Percentiles rank a stretch among this genome's conserved stretches.
phyloP scores from a whole-genome alignment of 2,888 invertebrate genomes.

The Uropetala carovei region DNA sequence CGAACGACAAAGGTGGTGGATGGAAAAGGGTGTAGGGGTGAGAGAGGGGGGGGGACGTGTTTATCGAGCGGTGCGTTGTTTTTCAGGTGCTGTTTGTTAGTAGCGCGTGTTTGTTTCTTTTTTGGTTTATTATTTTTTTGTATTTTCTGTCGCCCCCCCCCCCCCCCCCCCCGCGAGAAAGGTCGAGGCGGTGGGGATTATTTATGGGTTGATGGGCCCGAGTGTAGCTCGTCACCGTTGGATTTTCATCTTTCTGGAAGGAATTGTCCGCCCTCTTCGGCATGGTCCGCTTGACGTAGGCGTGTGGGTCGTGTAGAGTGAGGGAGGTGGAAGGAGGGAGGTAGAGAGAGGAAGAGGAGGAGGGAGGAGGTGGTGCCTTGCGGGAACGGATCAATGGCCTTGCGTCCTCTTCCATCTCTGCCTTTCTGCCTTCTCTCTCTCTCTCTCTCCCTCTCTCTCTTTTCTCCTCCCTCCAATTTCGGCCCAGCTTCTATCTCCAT shows the following conservation, averaged over 20 bases:
- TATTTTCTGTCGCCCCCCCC: neutral
- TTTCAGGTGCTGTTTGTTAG: neutral
- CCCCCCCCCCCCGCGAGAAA: neutral
- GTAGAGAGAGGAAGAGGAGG: neutral
- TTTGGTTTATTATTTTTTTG: neutral
- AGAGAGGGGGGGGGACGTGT: too few species aligned
- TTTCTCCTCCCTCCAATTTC: too few species aligned
- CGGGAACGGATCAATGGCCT: constrained; percentile 22
- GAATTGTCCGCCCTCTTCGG: neutral
- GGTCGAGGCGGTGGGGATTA: neutral
- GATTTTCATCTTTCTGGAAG: neutral
- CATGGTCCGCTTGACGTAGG: neutral
- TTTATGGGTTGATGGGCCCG: neutral
- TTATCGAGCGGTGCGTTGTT: neutral
- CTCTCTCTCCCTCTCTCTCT: neutral
- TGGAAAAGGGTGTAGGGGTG: too few species aligned
- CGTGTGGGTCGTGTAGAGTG: neutral
- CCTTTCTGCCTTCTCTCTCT: neutral
- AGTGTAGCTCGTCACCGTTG: neutral
- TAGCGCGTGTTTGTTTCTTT: neutral
- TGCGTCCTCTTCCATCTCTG: neutral
- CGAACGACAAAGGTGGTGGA: neutral
- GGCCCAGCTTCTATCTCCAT: too few species aligned
- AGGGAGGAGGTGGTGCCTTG: neutral
- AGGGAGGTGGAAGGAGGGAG: neutral